Percentiles rank a stretch among this genome's conserved stretches.
Conservation (phyloP, 2,113 vertebrate genomes). For the Lagenorhynchus albirostris region DNA sequence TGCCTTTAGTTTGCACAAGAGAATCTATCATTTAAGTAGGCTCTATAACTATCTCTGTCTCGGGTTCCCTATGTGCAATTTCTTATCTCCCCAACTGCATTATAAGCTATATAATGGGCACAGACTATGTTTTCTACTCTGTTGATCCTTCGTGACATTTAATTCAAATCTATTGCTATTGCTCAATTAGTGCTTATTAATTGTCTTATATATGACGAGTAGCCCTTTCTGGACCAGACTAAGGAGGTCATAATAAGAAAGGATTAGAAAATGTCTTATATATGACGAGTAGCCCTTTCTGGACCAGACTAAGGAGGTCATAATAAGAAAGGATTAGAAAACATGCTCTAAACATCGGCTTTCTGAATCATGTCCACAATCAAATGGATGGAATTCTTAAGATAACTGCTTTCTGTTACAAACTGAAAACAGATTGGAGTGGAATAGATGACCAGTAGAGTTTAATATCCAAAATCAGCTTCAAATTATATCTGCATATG, state of each 20-base stretch:
- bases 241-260: background rate
- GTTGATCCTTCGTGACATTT: background rate
- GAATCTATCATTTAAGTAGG: background rate
- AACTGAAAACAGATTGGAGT: background rate
- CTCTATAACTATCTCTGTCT: background rate
- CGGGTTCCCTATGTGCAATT: background rate
- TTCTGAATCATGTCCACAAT: background rate
- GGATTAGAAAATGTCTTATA: background rate
- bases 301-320: background rate
- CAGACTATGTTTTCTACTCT: background rate
- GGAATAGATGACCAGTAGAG: background rate
- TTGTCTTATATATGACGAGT: background rate
- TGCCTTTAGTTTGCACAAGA: background rate
- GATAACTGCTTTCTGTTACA: background rate
- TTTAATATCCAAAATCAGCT: background rate
- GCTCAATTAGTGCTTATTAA: slow-evolving; percentile 16
- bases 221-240: background rate
- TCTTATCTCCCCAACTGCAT: background rate
- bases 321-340: background rate
- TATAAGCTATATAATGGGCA: background rate
- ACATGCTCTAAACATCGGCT: background rate
- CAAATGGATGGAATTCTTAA: background rate
- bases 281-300: background rate
- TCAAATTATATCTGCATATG: background rate
- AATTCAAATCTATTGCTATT: background rate